phyloP scores from a whole-genome alignment of 2,888 invertebrate genomes.

The Trissolcus brochymenae region DNA sequence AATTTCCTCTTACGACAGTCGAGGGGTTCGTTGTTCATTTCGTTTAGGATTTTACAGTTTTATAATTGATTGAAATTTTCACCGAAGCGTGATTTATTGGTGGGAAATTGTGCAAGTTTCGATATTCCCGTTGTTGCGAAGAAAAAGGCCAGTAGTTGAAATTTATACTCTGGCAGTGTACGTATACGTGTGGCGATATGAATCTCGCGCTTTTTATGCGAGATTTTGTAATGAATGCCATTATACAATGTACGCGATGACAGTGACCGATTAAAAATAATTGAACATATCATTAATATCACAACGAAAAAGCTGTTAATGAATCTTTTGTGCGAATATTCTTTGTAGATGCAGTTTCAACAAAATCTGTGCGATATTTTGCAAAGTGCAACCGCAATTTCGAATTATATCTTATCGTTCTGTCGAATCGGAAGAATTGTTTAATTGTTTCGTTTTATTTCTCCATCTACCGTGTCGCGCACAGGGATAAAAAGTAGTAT shows the following conservation, averaged over 20 bases:
- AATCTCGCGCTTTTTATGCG: constrained; percentile 45
- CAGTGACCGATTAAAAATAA: constrained; percentile 54
- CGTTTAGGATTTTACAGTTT: neutral
- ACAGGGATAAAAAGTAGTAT: no score
- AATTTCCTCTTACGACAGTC: constrained; percentile 3
- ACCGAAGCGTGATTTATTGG: constrained; percentile 28
- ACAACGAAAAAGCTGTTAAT: constrained; percentile 20
- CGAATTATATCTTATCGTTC: no score
- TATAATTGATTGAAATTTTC: constrained; percentile 37
- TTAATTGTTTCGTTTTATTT: no score
- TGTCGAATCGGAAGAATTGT: no score
- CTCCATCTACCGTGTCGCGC: no score
- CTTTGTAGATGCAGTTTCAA: neutral
- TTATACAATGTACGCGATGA: constrained; percentile 39
- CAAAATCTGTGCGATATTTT: neutral
- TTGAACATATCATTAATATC: constrained; percentile 35
- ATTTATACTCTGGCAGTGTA: constrained; percentile 30
- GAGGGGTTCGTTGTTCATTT: neutral
- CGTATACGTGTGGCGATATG: constrained; percentile 21
- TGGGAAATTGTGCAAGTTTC: constrained; percentile 37
- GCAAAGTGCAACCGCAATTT: neutral
- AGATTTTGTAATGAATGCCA: constrained; percentile 43
- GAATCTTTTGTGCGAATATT: constrained; percentile 11
- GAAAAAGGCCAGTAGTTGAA: constrained; percentile 45
- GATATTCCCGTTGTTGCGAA: constrained; percentile 38